Conservation (phyloP, 2,113 vertebrate genomes). For the Petromus typicus region DNA sequence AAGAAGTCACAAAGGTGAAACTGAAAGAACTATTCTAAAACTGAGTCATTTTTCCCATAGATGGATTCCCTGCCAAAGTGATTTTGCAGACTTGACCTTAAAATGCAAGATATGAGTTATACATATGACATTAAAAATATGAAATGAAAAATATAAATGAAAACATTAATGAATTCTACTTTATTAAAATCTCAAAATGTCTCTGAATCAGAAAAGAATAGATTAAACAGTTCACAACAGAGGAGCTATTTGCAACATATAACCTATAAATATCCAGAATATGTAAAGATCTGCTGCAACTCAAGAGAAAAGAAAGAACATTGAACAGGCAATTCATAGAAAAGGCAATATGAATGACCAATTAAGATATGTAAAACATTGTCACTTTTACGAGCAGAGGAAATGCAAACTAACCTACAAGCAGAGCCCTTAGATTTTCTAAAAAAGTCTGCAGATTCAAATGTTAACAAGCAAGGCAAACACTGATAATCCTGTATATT, state of each 20-base stretch:
- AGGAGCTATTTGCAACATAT: not conserved
- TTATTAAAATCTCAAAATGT: constrained; percentile 44
- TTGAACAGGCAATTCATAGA: not conserved
- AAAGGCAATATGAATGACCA: not conserved
- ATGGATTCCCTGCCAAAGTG: constrained; percentile 50
- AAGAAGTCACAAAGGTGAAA: constrained; percentile 21
- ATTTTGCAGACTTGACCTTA: constrained; percentile 15
- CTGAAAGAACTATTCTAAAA: constrained; percentile 37
- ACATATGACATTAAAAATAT: not conserved
- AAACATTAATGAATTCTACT: constrained; percentile 28
- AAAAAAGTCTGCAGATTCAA: not conserved
- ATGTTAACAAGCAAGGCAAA: not conserved
- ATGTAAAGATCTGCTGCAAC: constrained; percentile 35
- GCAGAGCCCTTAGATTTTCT: not conserved
- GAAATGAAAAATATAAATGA: not conserved
- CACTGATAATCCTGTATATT: not conserved
- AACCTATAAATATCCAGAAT: not conserved
- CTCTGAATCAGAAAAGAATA: constrained; percentile 17
- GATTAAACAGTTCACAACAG: not conserved
- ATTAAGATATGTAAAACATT: not conserved
- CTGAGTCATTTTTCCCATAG: not conserved
- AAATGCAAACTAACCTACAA: constrained; percentile 10
- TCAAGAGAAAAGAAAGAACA: not conserved
- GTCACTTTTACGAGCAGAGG: not conserved
- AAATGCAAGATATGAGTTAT: not conserved